Conservation (phyloP, 2,888 invertebrate genomes). For the Perithous albicinctus region DNA sequence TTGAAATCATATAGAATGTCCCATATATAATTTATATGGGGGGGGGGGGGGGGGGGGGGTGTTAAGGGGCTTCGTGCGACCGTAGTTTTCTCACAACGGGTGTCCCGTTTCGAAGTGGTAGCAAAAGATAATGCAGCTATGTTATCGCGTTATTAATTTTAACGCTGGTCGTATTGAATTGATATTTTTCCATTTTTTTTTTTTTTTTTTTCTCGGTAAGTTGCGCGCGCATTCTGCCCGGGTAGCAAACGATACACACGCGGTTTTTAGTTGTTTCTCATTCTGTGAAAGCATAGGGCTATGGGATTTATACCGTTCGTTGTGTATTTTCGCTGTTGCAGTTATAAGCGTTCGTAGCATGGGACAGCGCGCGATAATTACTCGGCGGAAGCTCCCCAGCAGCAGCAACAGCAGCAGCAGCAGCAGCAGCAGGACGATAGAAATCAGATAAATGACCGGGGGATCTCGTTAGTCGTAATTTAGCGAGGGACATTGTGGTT, state of each 20-base stretch:
- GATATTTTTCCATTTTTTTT: constrained; percentile 9
- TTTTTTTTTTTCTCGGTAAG: background rate
- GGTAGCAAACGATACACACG: background rate
- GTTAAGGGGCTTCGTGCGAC: background rate
- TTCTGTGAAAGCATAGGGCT: background rate
- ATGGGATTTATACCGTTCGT: constrained; percentile 19
- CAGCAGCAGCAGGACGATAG: constrained; percentile 59
- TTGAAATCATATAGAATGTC: no score
- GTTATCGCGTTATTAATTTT: constrained; percentile 54
- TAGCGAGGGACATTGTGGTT: constrained; percentile 59
- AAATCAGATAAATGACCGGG: constrained; percentile 60
- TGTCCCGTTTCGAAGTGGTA: constrained; percentile 12
- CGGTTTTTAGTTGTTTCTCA: background rate
- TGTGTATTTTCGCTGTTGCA: constrained; percentile 15
- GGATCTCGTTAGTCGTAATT: constrained; percentile 64
- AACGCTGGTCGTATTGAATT: constrained; percentile 32
- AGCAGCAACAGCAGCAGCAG: no score
- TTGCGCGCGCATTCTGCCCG: background rate
- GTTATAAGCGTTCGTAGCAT: constrained; percentile 11
- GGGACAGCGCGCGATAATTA: constrained; percentile 58
- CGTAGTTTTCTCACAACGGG: constrained; percentile 25
- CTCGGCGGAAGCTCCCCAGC: constrained; percentile 57
- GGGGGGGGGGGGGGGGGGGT: no score
- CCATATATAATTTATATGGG: no score
- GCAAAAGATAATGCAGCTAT: constrained; percentile 15